Conservation (phyloP, 1,140 invertebrate species). For the Metaphire vulgaris region DNA sequence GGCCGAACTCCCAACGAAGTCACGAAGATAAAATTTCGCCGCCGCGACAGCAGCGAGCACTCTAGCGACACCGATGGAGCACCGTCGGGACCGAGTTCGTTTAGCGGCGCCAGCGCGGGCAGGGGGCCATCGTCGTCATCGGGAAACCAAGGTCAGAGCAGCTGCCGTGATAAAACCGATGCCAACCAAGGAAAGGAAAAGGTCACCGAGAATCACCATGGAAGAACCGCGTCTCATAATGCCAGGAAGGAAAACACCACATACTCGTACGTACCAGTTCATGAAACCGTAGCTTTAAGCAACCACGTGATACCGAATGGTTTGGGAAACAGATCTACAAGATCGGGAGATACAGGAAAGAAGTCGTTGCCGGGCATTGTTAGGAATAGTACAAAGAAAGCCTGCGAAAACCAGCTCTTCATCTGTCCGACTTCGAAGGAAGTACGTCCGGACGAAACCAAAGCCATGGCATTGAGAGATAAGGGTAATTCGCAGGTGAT, state of each 20-base stretch:
- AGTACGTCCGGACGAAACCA: neutral
- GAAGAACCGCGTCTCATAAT: neutral
- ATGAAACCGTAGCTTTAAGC: neutral
- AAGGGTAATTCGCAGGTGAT: neutral
- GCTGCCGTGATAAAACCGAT: neutral
- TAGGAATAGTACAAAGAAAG: neutral
- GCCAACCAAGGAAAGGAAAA: neutral
- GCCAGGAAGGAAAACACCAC: neutral
- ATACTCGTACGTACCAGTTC: neutral
- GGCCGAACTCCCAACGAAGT: conserved; percentile 71
- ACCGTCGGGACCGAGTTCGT: neutral
- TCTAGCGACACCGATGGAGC: conserved; percentile 48
- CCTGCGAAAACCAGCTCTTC: neutral
- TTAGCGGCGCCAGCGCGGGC: neutral
- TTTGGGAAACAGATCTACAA: neutral
- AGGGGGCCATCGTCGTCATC: neutral
- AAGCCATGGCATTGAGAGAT: neutral
- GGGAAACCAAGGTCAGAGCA: neutral
- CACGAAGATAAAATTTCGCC: conserved; percentile 54
- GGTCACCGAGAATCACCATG: neutral
- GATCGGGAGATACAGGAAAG: neutral
- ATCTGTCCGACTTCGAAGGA: neutral
- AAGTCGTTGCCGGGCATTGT: neutral
- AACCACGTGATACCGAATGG: neutral
- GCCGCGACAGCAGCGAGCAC: conserved; percentile 50